Evolutionary conservation across 2,888 invertebrate genomes (phyloP).

Genomic region (Aelia acuminata): DNA sequence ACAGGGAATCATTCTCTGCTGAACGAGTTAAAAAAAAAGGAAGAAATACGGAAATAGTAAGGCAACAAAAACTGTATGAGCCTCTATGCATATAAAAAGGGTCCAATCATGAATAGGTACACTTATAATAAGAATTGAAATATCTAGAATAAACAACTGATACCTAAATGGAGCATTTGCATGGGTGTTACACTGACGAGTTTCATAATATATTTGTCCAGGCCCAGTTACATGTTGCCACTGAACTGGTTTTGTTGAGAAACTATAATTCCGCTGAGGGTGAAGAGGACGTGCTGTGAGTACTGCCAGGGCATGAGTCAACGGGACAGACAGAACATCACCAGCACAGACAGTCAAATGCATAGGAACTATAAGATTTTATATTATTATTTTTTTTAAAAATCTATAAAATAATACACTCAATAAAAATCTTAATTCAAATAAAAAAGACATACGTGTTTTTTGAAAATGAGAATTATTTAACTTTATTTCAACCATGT

Average conservation of each 20-base stretch:
- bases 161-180: conserved; percentile 71
- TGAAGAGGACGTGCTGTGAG: conserved; percentile 82
- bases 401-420: conserved; percentile 23
- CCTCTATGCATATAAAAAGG: background rate
- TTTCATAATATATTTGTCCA: conserved; percentile 69
- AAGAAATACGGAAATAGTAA: no score
- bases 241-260: conserved; percentile 74
- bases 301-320: conserved; percentile 81
- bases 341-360: conserved; percentile 64
- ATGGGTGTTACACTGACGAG: conserved; percentile 71
- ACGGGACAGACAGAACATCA: conserved; percentile 76
- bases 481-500: conserved; percentile 80
- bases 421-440: background rate
- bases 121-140: conserved; percentile 37
- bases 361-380: conserved; percentile 63
- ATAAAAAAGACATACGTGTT: conserved; percentile 68
- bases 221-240: conserved; percentile 76
- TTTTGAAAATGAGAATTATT: conserved; percentile 73
- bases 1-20: no score
- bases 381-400: background rate
- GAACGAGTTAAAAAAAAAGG: no score
- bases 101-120: background rate
- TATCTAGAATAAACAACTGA: conserved; percentile 38
- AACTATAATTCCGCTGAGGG: conserved; percentile 69
- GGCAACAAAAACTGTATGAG: no score